These are phyloP conservation scores for Nasonovia ribisnigri DNA, from an alignment of 2,888 invertebrate genomes.

Conservation along the genomic window DNA sequence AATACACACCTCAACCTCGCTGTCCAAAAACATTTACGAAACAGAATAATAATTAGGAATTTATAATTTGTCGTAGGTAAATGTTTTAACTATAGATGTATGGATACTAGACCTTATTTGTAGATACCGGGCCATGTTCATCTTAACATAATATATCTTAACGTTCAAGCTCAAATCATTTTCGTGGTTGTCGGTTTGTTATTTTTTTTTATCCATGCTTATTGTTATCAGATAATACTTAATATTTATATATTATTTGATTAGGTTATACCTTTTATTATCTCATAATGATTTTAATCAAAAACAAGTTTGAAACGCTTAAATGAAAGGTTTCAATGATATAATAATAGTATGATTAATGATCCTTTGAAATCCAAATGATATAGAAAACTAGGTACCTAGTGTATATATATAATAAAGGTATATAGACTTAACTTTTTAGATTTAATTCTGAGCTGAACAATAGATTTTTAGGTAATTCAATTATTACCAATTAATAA, in stretches of 20 bases:
- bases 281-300: too few relatives aligned
- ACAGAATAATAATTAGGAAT: background rate
- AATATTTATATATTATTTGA: too few relatives aligned
- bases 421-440: background rate
- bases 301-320: too few relatives aligned
- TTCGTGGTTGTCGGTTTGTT: too few relatives aligned
- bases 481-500: conserved; percentile 14
- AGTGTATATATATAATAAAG: too few relatives aligned
- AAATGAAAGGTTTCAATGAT: background rate
- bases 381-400: background rate
- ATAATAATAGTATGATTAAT: background rate
- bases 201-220: too few relatives aligned
- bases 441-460: background rate
- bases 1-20: background rate
- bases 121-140: too few relatives aligned
- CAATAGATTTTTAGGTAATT: conserved; percentile 10
- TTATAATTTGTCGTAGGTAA: background rate
- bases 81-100: background rate
- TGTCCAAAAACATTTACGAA: conserved; percentile 19
- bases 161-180: too few relatives aligned
- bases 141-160: too few relatives aligned
- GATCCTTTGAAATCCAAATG: background rate
- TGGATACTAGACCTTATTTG: background rate
- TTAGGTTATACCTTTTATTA: too few relatives aligned
- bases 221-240: too few relatives aligned